phyloP scores from a whole-genome alignment of 2,113 vertebrate species.

The Gambusia affinis region DNA sequence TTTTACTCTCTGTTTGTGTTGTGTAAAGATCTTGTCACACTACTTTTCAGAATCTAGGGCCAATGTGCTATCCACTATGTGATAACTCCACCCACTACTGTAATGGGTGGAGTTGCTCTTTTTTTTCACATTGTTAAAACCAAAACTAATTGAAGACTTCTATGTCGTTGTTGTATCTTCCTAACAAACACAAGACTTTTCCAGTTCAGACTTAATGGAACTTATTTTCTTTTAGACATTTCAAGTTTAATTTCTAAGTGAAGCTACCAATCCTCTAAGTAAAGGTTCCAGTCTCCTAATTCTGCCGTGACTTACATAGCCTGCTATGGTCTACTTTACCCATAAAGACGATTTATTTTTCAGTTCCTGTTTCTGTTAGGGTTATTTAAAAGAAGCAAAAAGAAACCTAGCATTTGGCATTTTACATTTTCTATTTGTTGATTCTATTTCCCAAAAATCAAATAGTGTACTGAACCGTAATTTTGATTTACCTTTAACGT shows the following conservation, averaged over 20 bases:
- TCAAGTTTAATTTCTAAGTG: neutral
- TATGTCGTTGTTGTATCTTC: too few relatives aligned
- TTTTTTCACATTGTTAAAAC: too few relatives aligned
- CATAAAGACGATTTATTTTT: neutral
- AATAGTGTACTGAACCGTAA: neutral
- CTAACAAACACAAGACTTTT: too few relatives aligned
- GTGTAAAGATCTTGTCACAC: too few relatives aligned
- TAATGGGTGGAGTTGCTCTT: too few relatives aligned
- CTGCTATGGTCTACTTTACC: neutral
- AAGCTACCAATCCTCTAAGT: neutral
- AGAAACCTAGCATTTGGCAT: neutral
- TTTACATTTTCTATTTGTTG: neutral
- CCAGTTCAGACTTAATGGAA: too few relatives aligned
- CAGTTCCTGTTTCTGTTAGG: neutral
- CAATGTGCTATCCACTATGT: too few relatives aligned
- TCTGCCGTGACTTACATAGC: neutral
- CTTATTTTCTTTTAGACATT: too few relatives aligned
- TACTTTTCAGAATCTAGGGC: too few relatives aligned
- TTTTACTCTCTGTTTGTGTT: too few relatives aligned
- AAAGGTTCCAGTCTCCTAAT: neutral
- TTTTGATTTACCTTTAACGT: neutral
- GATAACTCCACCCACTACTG: too few relatives aligned
- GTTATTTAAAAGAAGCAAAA: neutral
- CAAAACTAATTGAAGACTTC: too few relatives aligned
- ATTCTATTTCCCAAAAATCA: neutral